These are phyloP conservation scores for Sminthopsis crassicaudata DNA, from an alignment of 2,113 vertebrate genomes.

Conservation along the genomic window DNA sequence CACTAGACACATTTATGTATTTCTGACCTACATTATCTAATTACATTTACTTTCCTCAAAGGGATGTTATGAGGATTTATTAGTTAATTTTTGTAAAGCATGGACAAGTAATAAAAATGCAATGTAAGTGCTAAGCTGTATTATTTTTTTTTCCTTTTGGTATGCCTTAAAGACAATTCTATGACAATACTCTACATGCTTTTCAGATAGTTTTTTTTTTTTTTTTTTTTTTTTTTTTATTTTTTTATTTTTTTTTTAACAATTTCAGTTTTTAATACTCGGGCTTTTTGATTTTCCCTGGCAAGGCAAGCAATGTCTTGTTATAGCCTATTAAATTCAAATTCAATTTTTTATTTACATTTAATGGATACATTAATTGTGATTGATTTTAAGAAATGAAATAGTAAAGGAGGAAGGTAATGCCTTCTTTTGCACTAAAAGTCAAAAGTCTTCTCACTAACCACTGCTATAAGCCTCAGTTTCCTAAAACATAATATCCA, in stretches of 20 bases:
- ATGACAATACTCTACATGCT: background rate
- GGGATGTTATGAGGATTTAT: slow-evolving; percentile 7
- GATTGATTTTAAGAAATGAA: background rate
- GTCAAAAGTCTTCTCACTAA: slow-evolving; percentile 7
- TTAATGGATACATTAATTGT: background rate
- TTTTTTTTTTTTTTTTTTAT: background rate
- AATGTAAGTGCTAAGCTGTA: slow-evolving; percentile 22
- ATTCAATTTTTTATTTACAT: slow-evolving; percentile 39
- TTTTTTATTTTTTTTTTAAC: slow-evolving; percentile 37
- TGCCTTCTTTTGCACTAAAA: slow-evolving; percentile 6
- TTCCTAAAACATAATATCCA: background rate
- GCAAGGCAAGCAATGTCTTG: slow-evolving; percentile 1
- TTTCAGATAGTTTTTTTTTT: too few species aligned
- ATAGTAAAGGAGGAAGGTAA: background rate
- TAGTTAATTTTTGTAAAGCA: slow-evolving; percentile 49
- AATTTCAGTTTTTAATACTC: slow-evolving; percentile 32
- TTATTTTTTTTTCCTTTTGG: background rate
- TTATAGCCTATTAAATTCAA: slow-evolving; percentile 30
- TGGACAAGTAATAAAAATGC: slow-evolving; percentile 30
- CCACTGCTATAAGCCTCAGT: background rate
- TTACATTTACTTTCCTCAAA: slow-evolving; percentile 30
- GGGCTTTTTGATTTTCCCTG: slow-evolving; percentile 27
- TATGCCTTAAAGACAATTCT: slow-evolving; percentile 7
- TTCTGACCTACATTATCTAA: slow-evolving; percentile 58
- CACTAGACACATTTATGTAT: slow-evolving; percentile 43